Conservation (phyloP, 2,113 vertebrate genomes). For the Embiotoca jacksoni region DNA sequence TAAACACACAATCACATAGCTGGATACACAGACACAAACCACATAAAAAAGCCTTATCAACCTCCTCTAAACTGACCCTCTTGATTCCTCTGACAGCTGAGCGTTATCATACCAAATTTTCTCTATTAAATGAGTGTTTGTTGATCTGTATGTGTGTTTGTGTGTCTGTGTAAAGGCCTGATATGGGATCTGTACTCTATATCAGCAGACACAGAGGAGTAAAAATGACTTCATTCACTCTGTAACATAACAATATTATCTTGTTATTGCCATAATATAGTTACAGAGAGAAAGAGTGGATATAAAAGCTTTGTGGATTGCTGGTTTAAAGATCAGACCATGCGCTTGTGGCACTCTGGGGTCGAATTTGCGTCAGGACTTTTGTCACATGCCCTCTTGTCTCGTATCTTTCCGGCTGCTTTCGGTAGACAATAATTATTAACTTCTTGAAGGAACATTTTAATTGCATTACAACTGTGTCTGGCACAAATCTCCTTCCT, state of each 20-base stretch:
- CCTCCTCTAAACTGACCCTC: constrained; percentile 45
- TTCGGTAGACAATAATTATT: constrained; percentile 56
- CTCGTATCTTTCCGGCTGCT: constrained; percentile 55
- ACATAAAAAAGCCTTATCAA: constrained; percentile 38
- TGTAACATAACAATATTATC: constrained; percentile 57
- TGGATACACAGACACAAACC: too few relatives aligned
- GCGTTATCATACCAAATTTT: constrained; percentile 34
- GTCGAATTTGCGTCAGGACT: constrained; percentile 35
- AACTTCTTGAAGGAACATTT: constrained; percentile 49
- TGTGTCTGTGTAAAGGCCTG: constrained; percentile 28
- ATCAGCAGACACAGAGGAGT: constrained; percentile 50
- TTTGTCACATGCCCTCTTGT: constrained; percentile 53
- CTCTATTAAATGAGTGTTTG: constrained; percentile 33
- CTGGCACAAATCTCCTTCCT: constrained; percentile 55
- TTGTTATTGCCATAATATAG: constrained; percentile 53
- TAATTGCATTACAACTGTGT: constrained; percentile 51
- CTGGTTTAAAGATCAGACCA: constrained; percentile 40
- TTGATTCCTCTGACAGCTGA: constrained; percentile 28
- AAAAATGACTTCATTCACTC: constrained; percentile 59
- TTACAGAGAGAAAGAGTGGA: constrained; percentile 37
- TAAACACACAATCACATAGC: too few relatives aligned
- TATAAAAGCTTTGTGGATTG: constrained; percentile 41
- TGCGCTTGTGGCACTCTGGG: constrained; percentile 29
- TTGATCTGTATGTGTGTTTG: neutral
- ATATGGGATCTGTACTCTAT: constrained; percentile 49